These are phyloP conservation scores for Papilio helenus DNA, from an alignment of 1,140 invertebrate species.

Conservation along the genomic window DNA sequence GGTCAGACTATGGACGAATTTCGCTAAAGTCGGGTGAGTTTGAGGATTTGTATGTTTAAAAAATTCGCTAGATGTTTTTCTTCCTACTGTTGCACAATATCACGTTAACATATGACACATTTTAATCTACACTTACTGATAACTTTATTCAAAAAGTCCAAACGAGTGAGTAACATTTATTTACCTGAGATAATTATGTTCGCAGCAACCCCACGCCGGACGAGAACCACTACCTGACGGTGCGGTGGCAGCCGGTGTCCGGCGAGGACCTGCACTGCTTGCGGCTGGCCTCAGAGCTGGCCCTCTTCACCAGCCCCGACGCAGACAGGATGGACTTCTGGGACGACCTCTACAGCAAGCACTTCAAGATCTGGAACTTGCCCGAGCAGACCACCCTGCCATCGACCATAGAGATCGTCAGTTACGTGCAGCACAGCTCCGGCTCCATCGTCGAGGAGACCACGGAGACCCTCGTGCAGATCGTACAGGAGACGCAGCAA, in stretches of 20 bases:
- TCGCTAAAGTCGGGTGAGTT: conserved; percentile 81
- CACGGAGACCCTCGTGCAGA: conserved; percentile 14
- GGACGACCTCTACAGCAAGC: conserved; percentile 73
- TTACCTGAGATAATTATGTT: conserved; percentile 40
- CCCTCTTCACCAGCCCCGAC: conserved; percentile 66
- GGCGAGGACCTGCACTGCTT: conserved; percentile 70
- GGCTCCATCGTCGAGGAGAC: background rate
- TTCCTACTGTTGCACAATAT: too few relatives aligned
- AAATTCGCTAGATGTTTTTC: too few relatives aligned
- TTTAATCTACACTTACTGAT: too few relatives aligned
- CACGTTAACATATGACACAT: too few relatives aligned
- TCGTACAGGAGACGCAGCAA: background rate
- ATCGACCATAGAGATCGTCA: conserved; percentile 38
- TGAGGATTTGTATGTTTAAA: too few relatives aligned
- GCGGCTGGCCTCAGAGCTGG: conserved; percentile 71
- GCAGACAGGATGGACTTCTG: conserved; percentile 79
- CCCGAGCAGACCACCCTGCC: conserved; percentile 43
- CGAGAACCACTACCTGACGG: conserved; percentile 67
- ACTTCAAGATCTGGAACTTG: conserved; percentile 71
- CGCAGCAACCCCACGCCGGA: conserved; percentile 81
- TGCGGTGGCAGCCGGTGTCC: conserved; percentile 76
- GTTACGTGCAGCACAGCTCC: conserved; percentile 27
- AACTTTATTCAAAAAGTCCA: too few relatives aligned
- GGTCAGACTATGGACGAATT: conserved; percentile 82
- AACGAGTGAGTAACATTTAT: background rate